These are phyloP conservation scores for Drosophila mulleri DNA, from an alignment of 2,888 invertebrate genomes.

Conservation along the genomic window DNA sequence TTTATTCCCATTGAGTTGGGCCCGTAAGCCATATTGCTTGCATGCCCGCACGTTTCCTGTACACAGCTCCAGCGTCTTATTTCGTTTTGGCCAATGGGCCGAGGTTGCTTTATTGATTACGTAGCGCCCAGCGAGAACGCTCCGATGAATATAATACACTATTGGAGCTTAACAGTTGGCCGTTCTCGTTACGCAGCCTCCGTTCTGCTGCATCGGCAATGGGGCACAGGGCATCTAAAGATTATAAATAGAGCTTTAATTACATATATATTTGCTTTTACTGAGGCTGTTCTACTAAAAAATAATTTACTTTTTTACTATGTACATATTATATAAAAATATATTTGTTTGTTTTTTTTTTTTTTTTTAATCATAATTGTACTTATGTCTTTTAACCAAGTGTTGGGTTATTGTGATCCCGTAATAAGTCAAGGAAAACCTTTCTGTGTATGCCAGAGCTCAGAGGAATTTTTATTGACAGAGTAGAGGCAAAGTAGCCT, in stretches of 20 bases:
- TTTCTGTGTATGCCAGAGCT: conserved; percentile 37
- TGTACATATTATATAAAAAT: neutral
- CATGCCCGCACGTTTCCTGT: conserved; percentile 74
- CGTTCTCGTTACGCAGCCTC: neutral
- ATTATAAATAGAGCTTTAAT: conserved; percentile 27
- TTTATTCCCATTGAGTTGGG: conserved; percentile 14
- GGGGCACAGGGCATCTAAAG: conserved; percentile 28
- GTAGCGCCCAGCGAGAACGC: neutral
- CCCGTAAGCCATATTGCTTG: conserved; percentile 70
- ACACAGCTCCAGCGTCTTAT: conserved; percentile 47
- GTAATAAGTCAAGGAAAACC: conserved; percentile 42
- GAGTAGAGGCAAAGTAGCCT: neutral
- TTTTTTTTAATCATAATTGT: neutral
- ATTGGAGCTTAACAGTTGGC: conserved; percentile 41
- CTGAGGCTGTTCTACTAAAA: conserved; percentile 12
- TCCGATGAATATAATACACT: conserved; percentile 49
- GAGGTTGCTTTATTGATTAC: conserved; percentile 55
- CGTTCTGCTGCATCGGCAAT: conserved; percentile 31
- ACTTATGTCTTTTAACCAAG: conserved; percentile 36
- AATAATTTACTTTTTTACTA: neutral
- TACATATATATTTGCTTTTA: neutral
- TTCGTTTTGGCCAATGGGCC: conserved; percentile 26
- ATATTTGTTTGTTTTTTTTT: neutral
- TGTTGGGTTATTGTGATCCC: neutral
- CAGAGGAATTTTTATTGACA: conserved; percentile 68